Evolutionary conservation across 2,888 invertebrate species (phyloP).

Genomic region (Himalopsyche kuldschensis): DNA sequence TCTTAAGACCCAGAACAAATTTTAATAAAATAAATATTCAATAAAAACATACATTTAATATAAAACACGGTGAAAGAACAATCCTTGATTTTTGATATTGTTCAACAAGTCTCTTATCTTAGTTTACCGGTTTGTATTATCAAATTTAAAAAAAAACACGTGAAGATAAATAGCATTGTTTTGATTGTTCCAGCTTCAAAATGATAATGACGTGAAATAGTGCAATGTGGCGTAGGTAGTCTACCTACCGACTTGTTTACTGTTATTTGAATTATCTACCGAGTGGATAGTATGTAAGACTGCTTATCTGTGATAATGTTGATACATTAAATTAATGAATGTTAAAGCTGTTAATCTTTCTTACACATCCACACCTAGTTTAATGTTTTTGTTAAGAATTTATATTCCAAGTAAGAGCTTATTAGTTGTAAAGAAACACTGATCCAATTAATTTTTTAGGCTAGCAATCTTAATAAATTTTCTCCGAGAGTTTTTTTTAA

Average conservation of each 20-base stretch:
- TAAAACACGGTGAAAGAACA: neutral
- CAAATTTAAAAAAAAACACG: neutral
- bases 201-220: neutral
- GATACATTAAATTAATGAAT: neutral
- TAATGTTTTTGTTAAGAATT: neutral
- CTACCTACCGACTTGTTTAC: neutral
- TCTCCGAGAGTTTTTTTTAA: too few species aligned
- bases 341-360: neutral
- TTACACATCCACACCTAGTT: neutral
- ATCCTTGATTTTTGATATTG: too few species aligned
- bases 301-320: neutral
- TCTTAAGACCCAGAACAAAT: neutral
- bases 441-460: too few species aligned
- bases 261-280: neutral
- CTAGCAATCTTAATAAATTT: too few species aligned
- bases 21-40: too few species aligned
- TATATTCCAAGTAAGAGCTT: too few species aligned
- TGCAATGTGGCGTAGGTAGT: neutral
- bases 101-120: neutral
- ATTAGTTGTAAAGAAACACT: too few species aligned
- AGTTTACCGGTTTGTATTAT: neutral
- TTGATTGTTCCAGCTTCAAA: neutral
- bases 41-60: neutral
- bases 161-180: neutral
- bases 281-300: neutral